Percentiles rank a stretch among this genome's conserved stretches.
These are phyloP conservation scores for Dasypolia templi DNA, from an alignment of 2,888 invertebrate species.

Conservation along the genomic window DNA sequence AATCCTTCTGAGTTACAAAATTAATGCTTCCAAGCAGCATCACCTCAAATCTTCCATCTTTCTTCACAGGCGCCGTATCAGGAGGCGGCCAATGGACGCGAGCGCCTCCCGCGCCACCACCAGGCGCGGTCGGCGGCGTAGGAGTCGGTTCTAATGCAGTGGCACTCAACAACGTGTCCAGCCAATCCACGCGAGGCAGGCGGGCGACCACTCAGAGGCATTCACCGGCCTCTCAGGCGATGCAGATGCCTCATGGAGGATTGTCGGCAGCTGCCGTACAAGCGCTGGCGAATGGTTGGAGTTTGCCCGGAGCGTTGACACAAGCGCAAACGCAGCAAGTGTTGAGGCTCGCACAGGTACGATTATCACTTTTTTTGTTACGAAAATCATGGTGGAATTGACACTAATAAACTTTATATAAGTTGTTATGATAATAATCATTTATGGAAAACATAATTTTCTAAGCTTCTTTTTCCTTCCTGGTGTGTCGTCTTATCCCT, in stretches of 20 bases:
- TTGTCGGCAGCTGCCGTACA: slow-evolving; percentile 85
- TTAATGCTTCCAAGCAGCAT: neutral
- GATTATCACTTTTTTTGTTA: neutral
- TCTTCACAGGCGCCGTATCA: slow-evolving; percentile 78
- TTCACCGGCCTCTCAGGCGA: slow-evolving; percentile 77
- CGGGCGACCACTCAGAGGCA: slow-evolving; percentile 80
- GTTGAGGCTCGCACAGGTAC: slow-evolving; percentile 87
- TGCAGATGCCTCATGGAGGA: slow-evolving; percentile 85
- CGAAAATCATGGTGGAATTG: neutral
- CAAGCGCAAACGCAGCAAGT: slow-evolving; percentile 89
- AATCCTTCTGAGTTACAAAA: neutral
- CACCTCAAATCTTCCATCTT: slow-evolving; percentile 6
- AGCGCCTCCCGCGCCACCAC: slow-evolving; percentile 94
- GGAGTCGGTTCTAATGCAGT: slow-evolving; percentile 74
- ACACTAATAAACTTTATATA: no score
- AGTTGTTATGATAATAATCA: neutral
- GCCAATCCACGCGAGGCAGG: slow-evolving; percentile 81
- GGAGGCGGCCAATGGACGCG: slow-evolving; percentile 94
- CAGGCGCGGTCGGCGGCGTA: slow-evolving; percentile 77
- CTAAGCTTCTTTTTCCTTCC: neutral
- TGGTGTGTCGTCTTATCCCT: neutral
- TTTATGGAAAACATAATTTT: neutral
- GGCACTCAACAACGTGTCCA: slow-evolving; percentile 72
- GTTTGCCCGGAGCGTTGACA: slow-evolving; percentile 81
- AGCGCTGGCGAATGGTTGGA: slow-evolving; percentile 86